Conservation (phyloP, 2,797 vertebrate genomes). For the Gobionotothen gibberifrons region DNA sequence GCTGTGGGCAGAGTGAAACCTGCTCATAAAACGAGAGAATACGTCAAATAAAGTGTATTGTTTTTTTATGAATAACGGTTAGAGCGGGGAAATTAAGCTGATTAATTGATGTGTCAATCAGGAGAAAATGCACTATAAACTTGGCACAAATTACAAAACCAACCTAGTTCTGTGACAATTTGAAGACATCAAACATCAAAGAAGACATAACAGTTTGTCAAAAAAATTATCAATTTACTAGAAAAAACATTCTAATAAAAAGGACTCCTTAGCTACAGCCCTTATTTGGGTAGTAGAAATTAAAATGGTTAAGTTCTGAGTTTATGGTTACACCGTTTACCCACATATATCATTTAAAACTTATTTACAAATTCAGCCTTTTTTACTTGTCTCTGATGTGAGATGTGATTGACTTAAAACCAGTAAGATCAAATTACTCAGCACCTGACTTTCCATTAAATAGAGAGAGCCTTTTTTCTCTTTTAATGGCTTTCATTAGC, state of each 20-base stretch:
- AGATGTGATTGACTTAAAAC: background rate
- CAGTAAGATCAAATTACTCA: background rate
- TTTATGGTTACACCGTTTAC: background rate
- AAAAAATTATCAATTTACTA: background rate
- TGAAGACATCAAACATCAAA: background rate
- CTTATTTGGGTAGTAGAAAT: background rate
- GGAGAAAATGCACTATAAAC: background rate
- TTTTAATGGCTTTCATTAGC: conserved; percentile 7
- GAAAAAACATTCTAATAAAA: background rate
- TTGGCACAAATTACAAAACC: background rate
- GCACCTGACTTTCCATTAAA: background rate
- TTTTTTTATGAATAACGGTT: background rate
- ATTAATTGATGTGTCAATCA: no score
- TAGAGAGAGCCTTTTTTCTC: background rate
- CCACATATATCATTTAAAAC: background rate
- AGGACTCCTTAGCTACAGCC: background rate
- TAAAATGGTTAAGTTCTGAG: background rate
- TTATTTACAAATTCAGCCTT: background rate
- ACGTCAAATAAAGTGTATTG: background rate
- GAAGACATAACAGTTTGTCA: background rate
- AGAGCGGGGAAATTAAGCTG: background rate
- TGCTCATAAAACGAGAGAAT: background rate
- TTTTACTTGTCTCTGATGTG: background rate
- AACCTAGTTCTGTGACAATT: background rate
- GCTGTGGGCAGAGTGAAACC: conserved; percentile 1